Evolutionary conservation across 2,888 invertebrate species (phyloP).

Genomic region (Cylindroiulus punctatus): DNA sequence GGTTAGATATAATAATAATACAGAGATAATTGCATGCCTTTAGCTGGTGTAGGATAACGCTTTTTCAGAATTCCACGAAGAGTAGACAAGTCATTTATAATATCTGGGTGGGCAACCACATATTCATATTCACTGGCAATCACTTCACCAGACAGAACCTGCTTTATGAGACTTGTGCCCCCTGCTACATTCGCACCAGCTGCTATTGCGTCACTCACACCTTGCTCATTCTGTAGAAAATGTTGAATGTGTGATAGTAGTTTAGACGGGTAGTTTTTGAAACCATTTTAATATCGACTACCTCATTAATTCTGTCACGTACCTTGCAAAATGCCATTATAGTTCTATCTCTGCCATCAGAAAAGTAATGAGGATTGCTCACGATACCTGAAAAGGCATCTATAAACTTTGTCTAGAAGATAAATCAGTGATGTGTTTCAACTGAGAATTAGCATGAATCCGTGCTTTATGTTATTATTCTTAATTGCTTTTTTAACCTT

Average conservation of each 20-base stretch:
- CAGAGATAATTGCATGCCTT: slow-evolving; percentile 63
- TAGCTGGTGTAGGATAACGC: slow-evolving; percentile 75
- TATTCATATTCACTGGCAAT: slow-evolving; percentile 74
- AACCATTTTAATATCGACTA: background rate
- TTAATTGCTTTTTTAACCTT: slow-evolving; percentile 49
- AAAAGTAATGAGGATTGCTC: slow-evolving; percentile 76
- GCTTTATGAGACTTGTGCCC: slow-evolving; percentile 77
- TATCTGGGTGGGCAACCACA: slow-evolving; percentile 81
- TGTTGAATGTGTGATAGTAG: background rate
- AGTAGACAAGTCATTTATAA: slow-evolving; percentile 78
- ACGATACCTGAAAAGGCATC: slow-evolving; percentile 77
- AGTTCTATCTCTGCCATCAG: slow-evolving; percentile 75
- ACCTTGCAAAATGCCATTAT: slow-evolving; percentile 81
- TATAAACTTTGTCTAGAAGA: slow-evolving; percentile 73
- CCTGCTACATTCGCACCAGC: slow-evolving; percentile 81
- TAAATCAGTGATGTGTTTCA: slow-evolving; percentile 33
- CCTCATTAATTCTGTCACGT: background rate
- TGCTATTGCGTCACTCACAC: slow-evolving; percentile 72
- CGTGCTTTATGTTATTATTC: background rate
- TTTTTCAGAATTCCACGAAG: slow-evolving; percentile 81
- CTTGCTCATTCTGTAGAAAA: slow-evolving; percentile 61
- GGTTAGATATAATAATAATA: too few species aligned
- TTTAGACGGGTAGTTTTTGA: background rate
- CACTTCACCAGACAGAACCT: slow-evolving; percentile 60
- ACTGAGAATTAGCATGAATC: background rate